Base-by-base conservation (phyloP, 2,113 vertebrate species). In the Sakesphorus luctuosus region DNA sequence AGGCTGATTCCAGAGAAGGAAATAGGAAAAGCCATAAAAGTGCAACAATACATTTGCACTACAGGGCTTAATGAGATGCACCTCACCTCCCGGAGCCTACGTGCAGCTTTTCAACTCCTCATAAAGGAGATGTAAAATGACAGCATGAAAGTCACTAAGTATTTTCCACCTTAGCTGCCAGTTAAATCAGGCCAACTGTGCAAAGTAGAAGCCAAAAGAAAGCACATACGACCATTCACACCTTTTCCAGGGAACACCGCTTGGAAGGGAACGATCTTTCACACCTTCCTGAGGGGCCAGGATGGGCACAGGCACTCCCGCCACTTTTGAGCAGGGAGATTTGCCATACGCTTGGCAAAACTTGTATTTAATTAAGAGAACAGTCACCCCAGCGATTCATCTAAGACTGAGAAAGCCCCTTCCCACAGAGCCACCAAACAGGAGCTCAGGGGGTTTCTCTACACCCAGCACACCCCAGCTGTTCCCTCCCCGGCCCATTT, bases 101-200 rank as follows among this genome's bases (percentile, higher is more conserved):
- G 44, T 95, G 93, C 96, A 65, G 80, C 68, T 92, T 92, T 46
- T 73, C 81, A 93, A 35, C 86, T 78, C 69, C 50, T 68, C 83
- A 61, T 44, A 52, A 88, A 79, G 52, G 69, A 46, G 28, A 65
- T 19, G 29, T 2, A 29, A 75, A 72, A 72, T 26, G 52, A 89
- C 36, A 84, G 56, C 24, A 1, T 18, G 50, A 71, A 44, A 62
- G 18, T 59, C 74, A 25, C 17, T 3, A 17, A 56, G 44, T 78
- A 88, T 90, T 93, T 96, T 86, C 81, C 88, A 89, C 74, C 87
- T 75, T 18, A 35, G 53, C 53, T 88, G 91, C 91, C 87, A 93
- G 74, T 89, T 56, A 86, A 83, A 47, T 21, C 71, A 31, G 29
- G n/a, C 40, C 84, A 92, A 80, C 43, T 11, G 73, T 7, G 13